Evolutionary conservation across 2,888 invertebrate species (phyloP), one percentile per base, ranked within the genome.

Genomic region (Eilema griseolum): DNA sequence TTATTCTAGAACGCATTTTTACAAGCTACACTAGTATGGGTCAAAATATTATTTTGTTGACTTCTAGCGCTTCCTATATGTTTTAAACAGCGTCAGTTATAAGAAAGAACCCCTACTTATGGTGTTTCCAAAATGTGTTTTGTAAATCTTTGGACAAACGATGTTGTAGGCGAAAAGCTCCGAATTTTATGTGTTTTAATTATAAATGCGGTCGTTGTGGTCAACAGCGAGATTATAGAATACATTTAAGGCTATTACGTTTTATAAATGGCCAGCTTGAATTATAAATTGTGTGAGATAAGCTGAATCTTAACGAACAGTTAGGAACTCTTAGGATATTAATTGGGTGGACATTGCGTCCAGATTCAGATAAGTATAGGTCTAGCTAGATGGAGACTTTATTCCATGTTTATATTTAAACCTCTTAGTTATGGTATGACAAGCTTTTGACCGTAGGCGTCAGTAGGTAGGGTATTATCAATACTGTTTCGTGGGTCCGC

Each of bases 121-220:
- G 16, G 14, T 5, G n/a, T 52, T 46, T 46, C 20, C 46, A 5
- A 46, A 46, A 52, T 52, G 52, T 52, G 7, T n/a, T 52, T 1
- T 59, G 59, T 24, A 59, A 24, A 26, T 26, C 24, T 52, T 52
- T n/a, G 52, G 52, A 46, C 5, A 20, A 46, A 52, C n/a, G 52
- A 52, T 8, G 8, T 52, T 52, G n/a, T n/a, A 8, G n/a, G n/a
- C 52, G n/a, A 52, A 52, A 52, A n/a, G 52, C 52, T 52, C 52
- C 14, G 26, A 59, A 59, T 59, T 59, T 26, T 26, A 59, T 26
- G 59, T 59, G 26, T 59, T 59, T 59, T 59, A 59, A 26, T 59
- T 72, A 63, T 59, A 52, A 61, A 59, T 41, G 26, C 61, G 67
- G 60, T 52, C 46, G 52, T 16, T 62, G 59, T 14, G 24, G 52